These are phyloP conservation scores for Aphyosemion australe DNA, from an alignment of 2,113 vertebrate species.

Conservation along the genomic window DNA sequence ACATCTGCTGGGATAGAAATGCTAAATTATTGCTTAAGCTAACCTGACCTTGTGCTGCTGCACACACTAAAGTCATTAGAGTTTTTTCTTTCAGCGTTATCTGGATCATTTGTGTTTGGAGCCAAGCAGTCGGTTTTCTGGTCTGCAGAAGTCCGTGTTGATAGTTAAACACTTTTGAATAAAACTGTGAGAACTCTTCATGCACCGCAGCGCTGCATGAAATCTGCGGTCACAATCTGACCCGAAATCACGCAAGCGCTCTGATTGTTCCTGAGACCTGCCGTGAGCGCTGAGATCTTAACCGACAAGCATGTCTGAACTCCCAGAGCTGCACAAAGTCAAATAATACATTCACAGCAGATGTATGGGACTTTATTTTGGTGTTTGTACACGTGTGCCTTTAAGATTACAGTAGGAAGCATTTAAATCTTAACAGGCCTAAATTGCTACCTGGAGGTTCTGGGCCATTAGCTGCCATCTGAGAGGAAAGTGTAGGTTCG, in stretches of 20 bases:
- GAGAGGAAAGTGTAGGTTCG: slow-evolving; percentile 48
- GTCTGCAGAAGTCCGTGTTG: slow-evolving; percentile 20
- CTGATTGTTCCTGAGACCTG: slow-evolving; percentile 5
- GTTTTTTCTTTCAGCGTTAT: slow-evolving; percentile 8
- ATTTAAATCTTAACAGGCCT: slow-evolving; percentile 43
- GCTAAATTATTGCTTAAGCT: neutral
- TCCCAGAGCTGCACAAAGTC: neutral
- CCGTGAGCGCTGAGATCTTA: slow-evolving; percentile 14
- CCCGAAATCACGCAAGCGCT: slow-evolving; percentile 13
- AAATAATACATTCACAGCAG: neutral
- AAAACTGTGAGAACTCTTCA: slow-evolving; percentile 26
- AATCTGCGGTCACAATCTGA: slow-evolving; percentile 21
- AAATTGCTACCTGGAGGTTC: slow-evolving; percentile 53
- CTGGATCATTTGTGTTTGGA: slow-evolving; percentile 21
- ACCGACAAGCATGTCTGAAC: slow-evolving; percentile 14
- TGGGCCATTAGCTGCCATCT: slow-evolving; percentile 38
- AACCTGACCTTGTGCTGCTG: neutral
- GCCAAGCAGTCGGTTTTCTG: slow-evolving; percentile 26
- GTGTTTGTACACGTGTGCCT: neutral
- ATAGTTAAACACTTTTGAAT: slow-evolving; percentile 1
- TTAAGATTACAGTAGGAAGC: slow-evolving; percentile 37
- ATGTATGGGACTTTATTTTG: neutral
- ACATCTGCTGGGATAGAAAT: neutral
- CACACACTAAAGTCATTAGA: neutral
- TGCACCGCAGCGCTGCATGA: neutral